Evolutionary conservation across 1,140 invertebrate genomes (phyloP).

Genomic region (Monomorium pharaonis): DNA sequence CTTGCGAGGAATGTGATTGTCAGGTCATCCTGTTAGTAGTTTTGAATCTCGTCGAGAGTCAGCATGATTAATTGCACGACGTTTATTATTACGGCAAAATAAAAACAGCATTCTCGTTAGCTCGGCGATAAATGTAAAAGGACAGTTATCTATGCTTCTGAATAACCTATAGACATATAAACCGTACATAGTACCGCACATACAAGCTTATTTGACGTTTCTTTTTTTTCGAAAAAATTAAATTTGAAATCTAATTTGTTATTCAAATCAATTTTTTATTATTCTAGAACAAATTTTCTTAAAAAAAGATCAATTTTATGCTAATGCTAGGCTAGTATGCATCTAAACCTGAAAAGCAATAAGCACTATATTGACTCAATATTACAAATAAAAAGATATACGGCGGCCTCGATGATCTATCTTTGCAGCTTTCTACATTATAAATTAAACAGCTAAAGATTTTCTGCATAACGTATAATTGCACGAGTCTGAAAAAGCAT

Average conservation of each 20-base stretch:
- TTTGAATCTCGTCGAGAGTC: constrained; percentile 22
- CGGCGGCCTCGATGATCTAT: neutral
- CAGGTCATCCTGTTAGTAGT: constrained; percentile 2
- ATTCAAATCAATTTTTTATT: neutral
- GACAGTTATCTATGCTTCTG: neutral
- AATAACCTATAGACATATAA: neutral
- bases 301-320: neutral
- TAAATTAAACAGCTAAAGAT: neutral
- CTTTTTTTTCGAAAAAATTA: neutral
- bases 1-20: constrained; percentile 7
- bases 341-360: neutral
- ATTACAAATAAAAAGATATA: neutral
- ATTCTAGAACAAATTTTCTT: neutral
- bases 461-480: neutral
- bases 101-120: constrained; percentile 35
- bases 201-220: neutral
- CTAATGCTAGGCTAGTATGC: neutral
- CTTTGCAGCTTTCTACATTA: neutral
- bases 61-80: constrained; percentile 19
- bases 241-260: neutral
- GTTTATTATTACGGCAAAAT: constrained; percentile 33
- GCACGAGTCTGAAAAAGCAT: neutral
- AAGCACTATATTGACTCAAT: neutral
- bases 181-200: neutral
- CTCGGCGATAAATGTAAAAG: constrained; percentile 16